Evolutionary conservation across 2,797 vertebrate genomes (phyloP), one percentile per base, ranked within the genome.

Genomic region (Platyrinchus mystaceus): DNA sequence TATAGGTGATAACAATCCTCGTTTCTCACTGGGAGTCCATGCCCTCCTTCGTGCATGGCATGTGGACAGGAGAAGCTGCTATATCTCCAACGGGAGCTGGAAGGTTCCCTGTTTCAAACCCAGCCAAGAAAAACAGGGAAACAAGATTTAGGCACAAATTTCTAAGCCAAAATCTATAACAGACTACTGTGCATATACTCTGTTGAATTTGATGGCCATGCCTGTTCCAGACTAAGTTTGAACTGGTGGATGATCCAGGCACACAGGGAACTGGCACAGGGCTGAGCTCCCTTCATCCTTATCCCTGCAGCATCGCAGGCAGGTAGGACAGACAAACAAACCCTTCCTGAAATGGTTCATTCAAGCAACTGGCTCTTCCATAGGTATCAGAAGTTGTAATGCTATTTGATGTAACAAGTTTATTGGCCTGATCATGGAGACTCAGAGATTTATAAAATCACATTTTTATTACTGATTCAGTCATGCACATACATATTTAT

Each of bases 401-500:
- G 44, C 63, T 83, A 56, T 46, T 84, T 89, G 70, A 44, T 83
- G 71, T 80, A 74, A 74, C 28, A 37, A 41, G 75, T 89, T 93
- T 92, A 74, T 74, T 88, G 82, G 47, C 43, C 49, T 64, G 74
- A 64, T 67, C 77, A 15, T 11, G 22, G 62, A 93, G 32, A 53
- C 53, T 82, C 24, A 9, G 84, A 89, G 90, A 41, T 89, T 75
- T 71, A 71, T 73, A 88, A 90, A 94, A 94, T 88, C 49, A 47
- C 69, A 23, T 62, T 81, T 89, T 92, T 93, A 82, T 91, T 90
- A 67, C 52, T 3, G 36, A 50, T 80, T 66, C 85, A 71, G 70
- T 90, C 83, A 75, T 49, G 23, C 80, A 69, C 52, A 59, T 94
- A 55, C 69, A 60, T 92, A 93, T 87, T 92, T 85, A 95, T 53